Evolutionary conservation across 1,140 invertebrate species (phyloP).

Genomic region (Drosophila pseudoobscura): DNA sequence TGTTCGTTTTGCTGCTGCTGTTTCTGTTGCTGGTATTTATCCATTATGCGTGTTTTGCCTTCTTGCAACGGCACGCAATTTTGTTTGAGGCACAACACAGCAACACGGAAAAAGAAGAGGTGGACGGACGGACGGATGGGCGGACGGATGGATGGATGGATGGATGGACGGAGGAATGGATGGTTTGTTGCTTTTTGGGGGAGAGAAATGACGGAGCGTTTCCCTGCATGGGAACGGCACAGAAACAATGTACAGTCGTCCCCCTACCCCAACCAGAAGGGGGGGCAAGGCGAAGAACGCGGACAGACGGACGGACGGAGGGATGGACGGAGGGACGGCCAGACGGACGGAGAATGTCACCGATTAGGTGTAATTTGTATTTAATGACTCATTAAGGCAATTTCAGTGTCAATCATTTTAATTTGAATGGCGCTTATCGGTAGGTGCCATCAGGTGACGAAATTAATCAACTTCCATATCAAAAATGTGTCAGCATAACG

Average conservation of each 20-base stretch:
- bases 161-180: too few species aligned
- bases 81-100: constrained; percentile 42
- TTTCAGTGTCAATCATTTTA: constrained; percentile 52
- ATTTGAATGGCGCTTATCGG: constrained; percentile 42
- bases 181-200: too few species aligned
- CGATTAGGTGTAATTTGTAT: constrained; percentile 53
- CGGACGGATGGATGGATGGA: background rate
- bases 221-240: constrained; percentile 22
- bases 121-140: constrained; percentile 4
- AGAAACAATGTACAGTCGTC: constrained; percentile 23
- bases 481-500: constrained; percentile 43
- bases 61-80: constrained; percentile 56
- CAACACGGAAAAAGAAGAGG: constrained; percentile 19
- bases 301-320: too few species aligned
- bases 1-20: constrained; percentile 30
- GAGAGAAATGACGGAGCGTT: constrained; percentile 33
- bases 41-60: constrained; percentile 40
- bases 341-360: constrained; percentile 30
- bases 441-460: constrained; percentile 44
- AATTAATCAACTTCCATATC: constrained; percentile 51
- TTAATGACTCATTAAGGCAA: constrained; percentile 52
- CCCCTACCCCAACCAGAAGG: constrained; percentile 10
- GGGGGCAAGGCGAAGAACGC: background rate
- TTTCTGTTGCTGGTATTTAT: constrained; percentile 32
- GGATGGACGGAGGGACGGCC: too few species aligned